Base-by-base conservation (phyloP, 1,140 invertebrate species). In the Frieseomelitta varia region DNA sequence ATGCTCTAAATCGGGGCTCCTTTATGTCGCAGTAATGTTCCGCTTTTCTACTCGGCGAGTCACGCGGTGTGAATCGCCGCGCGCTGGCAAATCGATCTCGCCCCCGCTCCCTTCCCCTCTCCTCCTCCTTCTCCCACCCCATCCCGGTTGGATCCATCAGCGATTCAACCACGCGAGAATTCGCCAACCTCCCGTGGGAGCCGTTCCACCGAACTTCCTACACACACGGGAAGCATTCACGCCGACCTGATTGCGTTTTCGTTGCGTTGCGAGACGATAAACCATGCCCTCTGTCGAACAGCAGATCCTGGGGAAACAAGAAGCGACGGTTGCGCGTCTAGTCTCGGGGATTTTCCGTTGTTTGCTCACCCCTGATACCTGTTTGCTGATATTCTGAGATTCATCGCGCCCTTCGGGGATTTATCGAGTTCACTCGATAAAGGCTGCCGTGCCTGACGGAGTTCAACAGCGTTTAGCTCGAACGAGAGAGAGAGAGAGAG, bases 221-320 rank as follows among this genome's bases (percentile, higher is more conserved):
- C 24, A 39, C 15, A 47, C 39, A 8, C 39, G 39, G 39, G 39
- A 47, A 47, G 17, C 71, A 24, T 47, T 71, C 69, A 17, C 39
- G 39, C n/a, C 47, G 15, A 15, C 71, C 19, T 27, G 71, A 73
- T 73, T 53, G 71, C 17, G 71, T 73, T 73, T 73, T 51, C 47
- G 39, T 73, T 73, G 39, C 71, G 47, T 73, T 73, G 21, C 34
- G 71, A 47, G 15, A 47, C 14, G 47, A 73, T 73, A 53, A 73
- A 73, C 47, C 39, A 47, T 6, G 39, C 39, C 8, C 69, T 72
- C 47, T 47, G 24, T 6, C 15, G 47, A 27, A 17, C n/a, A 21
- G 39, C 15, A 6, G 15, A 53, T 51, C 8, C n/a, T 51, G 39
- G 12, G 39, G 51, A 73, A 27, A 47, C 39, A 47, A 6, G 39